Evolutionary conservation across 2,797 vertebrate species (phyloP), one percentile per base, ranked within the genome.

Genomic region (Xenops minutus): DNA sequence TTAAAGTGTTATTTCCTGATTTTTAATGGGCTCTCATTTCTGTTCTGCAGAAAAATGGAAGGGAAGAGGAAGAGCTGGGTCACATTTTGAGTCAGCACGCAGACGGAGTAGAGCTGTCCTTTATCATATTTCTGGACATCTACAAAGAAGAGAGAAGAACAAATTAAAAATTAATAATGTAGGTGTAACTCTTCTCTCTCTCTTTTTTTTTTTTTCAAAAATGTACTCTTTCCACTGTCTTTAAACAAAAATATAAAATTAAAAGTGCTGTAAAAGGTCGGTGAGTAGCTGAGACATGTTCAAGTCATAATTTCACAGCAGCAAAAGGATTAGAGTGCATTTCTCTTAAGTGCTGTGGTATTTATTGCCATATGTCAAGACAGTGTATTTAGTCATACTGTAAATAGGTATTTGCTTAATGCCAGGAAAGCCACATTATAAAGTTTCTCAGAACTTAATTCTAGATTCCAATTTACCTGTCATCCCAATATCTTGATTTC

Each of bases 101-200:
- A 98, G 99, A 96, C 97, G 99, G 74, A 99, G 99, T 93, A 98
- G 99, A 93, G 98, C 99, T 1, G 98, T 99, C 51, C 98, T 99
- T 89, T 99, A 99, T 98, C 99, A 99, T 97, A 99, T 99, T 96
- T 99, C 99, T 49, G 99, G 99, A 92, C 99, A 99, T 96, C 98
- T 99, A 85, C 99, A 99, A 98, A 99, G 98, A 98, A 98, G 98
- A 97, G 98, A 99, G 96, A 99, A 98, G 97, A 98, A 98, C 98
- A 99, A 99, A 98, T 97, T 99, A 97, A 99, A 99, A 98, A 98
- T 99, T 97, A 99, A 99, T 98, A 99, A 99, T 96, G 99, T 99
- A 98, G 92, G 98, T 97, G 63, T 64, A 62, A 44, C 79, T 73
- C 10, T 54, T 51, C 13, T 82, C 30, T 75, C 55, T 30, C 14